Base-by-base conservation (phyloP, 2,113 vertebrate genomes). In the Calidris pygmaea region DNA sequence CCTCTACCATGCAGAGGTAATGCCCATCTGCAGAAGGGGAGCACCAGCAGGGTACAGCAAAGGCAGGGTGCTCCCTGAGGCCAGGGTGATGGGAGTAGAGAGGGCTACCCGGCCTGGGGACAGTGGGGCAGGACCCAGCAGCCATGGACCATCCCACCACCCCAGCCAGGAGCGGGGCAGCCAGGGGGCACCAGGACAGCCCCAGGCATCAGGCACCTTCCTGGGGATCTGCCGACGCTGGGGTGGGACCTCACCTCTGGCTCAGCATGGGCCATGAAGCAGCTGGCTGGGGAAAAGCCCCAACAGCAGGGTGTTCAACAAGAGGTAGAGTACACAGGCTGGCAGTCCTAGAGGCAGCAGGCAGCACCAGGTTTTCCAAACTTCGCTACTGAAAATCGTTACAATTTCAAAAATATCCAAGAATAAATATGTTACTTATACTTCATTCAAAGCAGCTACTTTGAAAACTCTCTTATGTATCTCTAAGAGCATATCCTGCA, bases 141-240 rank as follows among this genome's bases (percentile, higher is more conserved):
- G 20, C 20, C 62, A 43, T 20, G 32, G 14, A 6, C 9, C 37
- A 16, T 45, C 32, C 24, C 29, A 34, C 14, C 47, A 1, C 11
- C 9, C 29, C 82, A 87, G 4, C 4, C 15, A 56, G 43, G 12
- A 70, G 60, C 37, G 85, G 39, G 43, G 12, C 59, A 84, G 52
- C 5, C 8, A 1, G 9, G 22, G 67, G 9, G 4, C 34, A 27
- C 10, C 4, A 1, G 19, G 21, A 1, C 22, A 73, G 53, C 15
- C 23, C 39, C 4, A 4, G 34, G 24, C 43, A 41, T 17, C 2
- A 2, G 62, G 3, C 18, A 35, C 14, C 37, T 84, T 48, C 29
- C 14, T 26, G 30, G 17, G 56, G 5, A 16, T 6, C 6, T 2
- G 67, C 4, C 4, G 6, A 78, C 34, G 10, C 34, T 74, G 75